These are phyloP conservation scores for Smittia aterrima DNA, from an alignment of 2,888 invertebrate genomes.

Conservation along the genomic window DNA sequence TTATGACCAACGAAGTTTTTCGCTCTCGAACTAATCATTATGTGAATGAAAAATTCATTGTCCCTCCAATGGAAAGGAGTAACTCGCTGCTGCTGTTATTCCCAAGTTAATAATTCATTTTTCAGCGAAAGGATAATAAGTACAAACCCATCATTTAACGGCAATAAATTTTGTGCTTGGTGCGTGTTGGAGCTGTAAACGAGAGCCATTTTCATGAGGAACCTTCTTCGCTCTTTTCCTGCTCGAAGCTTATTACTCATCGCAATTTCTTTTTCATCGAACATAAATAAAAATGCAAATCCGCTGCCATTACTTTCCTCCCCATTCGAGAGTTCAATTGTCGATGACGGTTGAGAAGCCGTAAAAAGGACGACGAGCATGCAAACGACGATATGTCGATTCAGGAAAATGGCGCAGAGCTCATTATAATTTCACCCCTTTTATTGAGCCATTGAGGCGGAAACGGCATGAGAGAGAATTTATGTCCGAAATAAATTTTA, in stretches of 20 bases:
- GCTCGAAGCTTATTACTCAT: not conserved
- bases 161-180: not conserved
- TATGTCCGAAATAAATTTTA: slow-evolving; percentile 2
- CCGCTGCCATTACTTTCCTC: not conserved
- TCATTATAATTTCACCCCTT: slow-evolving; percentile 7
- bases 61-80: no score
- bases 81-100: no score
- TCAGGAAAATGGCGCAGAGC: not conserved
- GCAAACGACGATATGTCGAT: not conserved
- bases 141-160: slow-evolving; percentile 1
- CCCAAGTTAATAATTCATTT: no score
- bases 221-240: not conserved
- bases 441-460: not conserved
- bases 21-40: no score
- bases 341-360: not conserved
- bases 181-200: not conserved
- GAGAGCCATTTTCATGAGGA: not conserved
- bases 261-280: not conserved
- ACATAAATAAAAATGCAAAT: slow-evolving; percentile 7
- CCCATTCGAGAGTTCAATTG: not conserved
- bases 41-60: no score
- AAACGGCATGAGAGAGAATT: not conserved
- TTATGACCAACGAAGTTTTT: no score
- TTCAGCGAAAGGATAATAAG: no score
- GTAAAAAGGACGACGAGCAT: not conserved